Evolutionary conservation across 2,113 vertebrate species (phyloP), one percentile per base, ranked within the genome.

Genomic region (Galbula dea): DNA sequence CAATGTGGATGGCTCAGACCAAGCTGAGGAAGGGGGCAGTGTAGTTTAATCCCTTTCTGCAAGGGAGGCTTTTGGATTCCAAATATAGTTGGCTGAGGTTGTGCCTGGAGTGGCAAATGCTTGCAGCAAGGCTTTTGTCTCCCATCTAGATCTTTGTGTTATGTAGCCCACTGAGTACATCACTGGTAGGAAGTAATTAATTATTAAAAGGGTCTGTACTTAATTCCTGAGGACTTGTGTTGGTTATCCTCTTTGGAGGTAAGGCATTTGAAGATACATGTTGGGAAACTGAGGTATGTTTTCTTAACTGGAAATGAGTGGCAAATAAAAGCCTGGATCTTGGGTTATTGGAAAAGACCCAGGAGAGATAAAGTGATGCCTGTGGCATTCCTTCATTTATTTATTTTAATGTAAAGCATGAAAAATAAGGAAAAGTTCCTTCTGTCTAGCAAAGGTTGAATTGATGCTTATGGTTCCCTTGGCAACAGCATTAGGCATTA

Each of bases 401-500:
- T 88, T 71, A 12, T 67, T 77, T 80, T 59, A 83, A 96, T 36
- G 73, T 88, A 34, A 96, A 93, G 84, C 71, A 89, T 89, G 86
- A 93, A 96, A 93, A 39, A 10, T 23, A n/a, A 0, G 41, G 79
- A 68, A 69, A 86, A 96, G 91, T 94, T 88, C 63, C 69, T 97
- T 96, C 83, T 54, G 27, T 74, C 41, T 95, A 89, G 80, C 89
- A 96, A 96, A 96, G 41, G 4, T 66, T 81, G 87, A 95, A 83
- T 37, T 3, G 29, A 27, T 7, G 39, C 77, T 97, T 97, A 96
- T 13, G 9, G 92, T 97, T 97, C 93, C 96, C 95, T 93, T 97
- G 94, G 94, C 55, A 98, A 90, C 93, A 2, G 14, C 17, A 61
- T 78, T 86, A 95, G 2, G 14, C 17, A 61, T 78, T 86, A 95